phyloP scores from a whole-genome alignment of 2,888 invertebrate genomes.

The Laspeyria flexula region DNA sequence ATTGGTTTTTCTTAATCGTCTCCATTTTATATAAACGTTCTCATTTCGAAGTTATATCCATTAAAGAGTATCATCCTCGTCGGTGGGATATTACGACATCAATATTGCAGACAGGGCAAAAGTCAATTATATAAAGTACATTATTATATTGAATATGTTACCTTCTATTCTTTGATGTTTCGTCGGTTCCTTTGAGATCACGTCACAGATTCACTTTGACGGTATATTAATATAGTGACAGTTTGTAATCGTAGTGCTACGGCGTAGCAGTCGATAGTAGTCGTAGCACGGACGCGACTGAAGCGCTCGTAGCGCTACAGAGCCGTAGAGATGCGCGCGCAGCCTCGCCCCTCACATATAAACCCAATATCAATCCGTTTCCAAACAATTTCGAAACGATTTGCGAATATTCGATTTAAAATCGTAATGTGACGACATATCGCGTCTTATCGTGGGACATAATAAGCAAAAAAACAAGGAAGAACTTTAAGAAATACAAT shows the following conservation, averaged over 20 bases:
- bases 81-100: constrained; percentile 40
- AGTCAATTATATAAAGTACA: constrained; percentile 11
- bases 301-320: constrained; percentile 70
- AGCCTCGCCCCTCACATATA: constrained; percentile 80
- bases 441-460: neutral
- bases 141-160: constrained; percentile 26
- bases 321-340: constrained; percentile 77
- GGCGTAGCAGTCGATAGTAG: constrained; percentile 71
- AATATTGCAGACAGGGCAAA: constrained; percentile 13
- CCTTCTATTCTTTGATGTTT: constrained; percentile 47
- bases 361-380: constrained; percentile 81
- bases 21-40: constrained; percentile 28
- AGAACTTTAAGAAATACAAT: constrained; percentile 4
- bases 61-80: constrained; percentile 22
- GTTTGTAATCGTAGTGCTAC: constrained; percentile 61
- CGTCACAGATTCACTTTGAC: constrained; percentile 62
- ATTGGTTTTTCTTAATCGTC: constrained; percentile 11
- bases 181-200: constrained; percentile 50
- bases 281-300: constrained; percentile 78
- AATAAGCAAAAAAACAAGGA: constrained; percentile 6
- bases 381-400: constrained; percentile 70
- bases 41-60: constrained; percentile 21
- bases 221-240: constrained; percentile 46
- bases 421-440: constrained; percentile 33
- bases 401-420: constrained; percentile 65